Evolutionary conservation across 2,888 invertebrate genomes (phyloP), one percentile per base, ranked within the genome.

Genomic region (Lithophane leautieri): DNA sequence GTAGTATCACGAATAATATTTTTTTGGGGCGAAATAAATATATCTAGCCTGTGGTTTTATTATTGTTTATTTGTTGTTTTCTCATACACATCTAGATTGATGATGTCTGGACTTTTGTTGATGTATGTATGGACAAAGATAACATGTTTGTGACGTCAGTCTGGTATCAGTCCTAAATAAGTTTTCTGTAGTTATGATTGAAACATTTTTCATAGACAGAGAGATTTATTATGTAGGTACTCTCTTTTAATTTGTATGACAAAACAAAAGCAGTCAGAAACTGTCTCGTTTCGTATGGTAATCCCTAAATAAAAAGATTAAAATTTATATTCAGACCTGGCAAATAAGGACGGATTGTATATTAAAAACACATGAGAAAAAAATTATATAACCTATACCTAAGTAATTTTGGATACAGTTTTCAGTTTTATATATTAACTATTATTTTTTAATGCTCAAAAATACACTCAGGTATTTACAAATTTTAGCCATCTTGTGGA

Each of bases 101-200:
- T 56, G 40, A 47, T 54, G 80, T 73, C 70, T 78, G 61, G 76
- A 54, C n/a, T 19, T 62, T 25, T 42, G 47, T 61, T 47, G 61
- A 71, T 61, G 19, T 61, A 28, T 61, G 72, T 60, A 28, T 62
- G 61, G n/a, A 28, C 61, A 22, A 54, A 60, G 61, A 76, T 34
- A 68, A 78, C 25, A 50, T 34, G 12, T 52, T 58, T 16, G 8
- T 42, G 77, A 25, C 22, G 50, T 70, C 14, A 72, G 52, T 60
- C 11, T 52, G 34, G 16, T 16, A 12, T 34, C 19, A 19, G 14
- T 28, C 52, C 40, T 71, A n/a, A 62, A 40, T 76, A 25, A 34
- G 42, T 22, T 42, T 16, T 44, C 28, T 69, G 16, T 69, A 60
- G 22, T 25, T 52, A n/a, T 4, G 11, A 54, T 54, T 50, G 50